Percentiles rank a stretch among this genome's conserved stretches.
Conservation (phyloP, 2,888 invertebrate species). For the Leucophenga maculata region DNA sequence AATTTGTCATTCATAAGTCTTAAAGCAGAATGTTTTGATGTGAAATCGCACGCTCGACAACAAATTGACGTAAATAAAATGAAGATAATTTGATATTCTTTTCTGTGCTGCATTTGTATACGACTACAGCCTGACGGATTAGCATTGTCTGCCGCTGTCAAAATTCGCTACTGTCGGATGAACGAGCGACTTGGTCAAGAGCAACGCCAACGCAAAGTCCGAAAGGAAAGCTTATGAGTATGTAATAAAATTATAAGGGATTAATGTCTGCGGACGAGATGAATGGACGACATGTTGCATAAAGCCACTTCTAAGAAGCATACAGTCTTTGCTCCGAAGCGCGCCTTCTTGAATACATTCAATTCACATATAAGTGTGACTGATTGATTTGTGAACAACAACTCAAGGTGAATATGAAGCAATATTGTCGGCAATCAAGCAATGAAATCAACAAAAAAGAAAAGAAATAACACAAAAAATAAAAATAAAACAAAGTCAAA, state of each 20-base stretch:
- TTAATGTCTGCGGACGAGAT: conserved; percentile 57
- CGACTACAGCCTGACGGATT: conserved; percentile 50
- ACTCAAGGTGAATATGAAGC: conserved; percentile 19
- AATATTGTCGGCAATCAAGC: conserved; percentile 9
- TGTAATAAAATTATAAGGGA: conserved; percentile 62
- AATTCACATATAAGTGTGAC: conserved; percentile 50
- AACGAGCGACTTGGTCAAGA: too few relatives aligned
- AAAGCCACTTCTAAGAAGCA: conserved; percentile 50
- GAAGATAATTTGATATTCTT: neutral
- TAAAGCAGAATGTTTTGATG: neutral
- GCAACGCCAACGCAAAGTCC: conserved; percentile 37
- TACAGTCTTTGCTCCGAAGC: neutral
- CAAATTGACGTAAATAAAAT: conserved; percentile 8
- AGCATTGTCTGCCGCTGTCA: conserved; percentile 50
- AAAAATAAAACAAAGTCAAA: neutral
- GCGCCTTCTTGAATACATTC: neutral
- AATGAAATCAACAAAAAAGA: too few relatives aligned
- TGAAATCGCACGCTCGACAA: neutral
- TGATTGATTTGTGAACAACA: conserved; percentile 57
- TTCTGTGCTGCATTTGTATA: neutral
- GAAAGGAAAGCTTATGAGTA: conserved; percentile 28
- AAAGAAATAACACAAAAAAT: neutral
- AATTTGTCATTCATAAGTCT: conserved; percentile 20
- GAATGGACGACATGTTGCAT: conserved; percentile 15
- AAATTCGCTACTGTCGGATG: conserved; percentile 52